Conservation (phyloP, 2,113 vertebrate species). For the Phalacrocorax pelagicus region DNA sequence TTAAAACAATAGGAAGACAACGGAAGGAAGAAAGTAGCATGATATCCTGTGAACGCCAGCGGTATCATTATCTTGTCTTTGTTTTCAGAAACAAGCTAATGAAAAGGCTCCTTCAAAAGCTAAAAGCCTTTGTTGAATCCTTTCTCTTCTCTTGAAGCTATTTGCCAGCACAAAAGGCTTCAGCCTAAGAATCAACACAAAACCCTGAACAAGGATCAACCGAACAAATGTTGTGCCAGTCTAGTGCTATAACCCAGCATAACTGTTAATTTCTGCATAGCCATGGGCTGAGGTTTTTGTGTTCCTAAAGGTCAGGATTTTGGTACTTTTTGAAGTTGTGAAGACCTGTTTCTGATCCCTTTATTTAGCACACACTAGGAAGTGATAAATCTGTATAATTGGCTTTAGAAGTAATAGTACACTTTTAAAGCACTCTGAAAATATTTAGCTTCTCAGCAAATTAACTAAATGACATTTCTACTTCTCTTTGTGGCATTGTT, state of each 20-base stretch:
- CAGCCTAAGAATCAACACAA: neutral
- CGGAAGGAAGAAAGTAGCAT: neutral
- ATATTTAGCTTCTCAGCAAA: neutral
- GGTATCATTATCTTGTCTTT: neutral
- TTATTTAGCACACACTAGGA: neutral
- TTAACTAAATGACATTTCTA: neutral
- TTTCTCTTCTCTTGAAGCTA: neutral
- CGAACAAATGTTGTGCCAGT: neutral
- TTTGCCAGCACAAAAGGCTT: neutral
- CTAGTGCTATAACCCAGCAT: neutral
- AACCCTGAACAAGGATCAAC: neutral
- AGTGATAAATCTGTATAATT: neutral
- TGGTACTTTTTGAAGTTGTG: neutral
- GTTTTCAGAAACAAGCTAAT: constrained; percentile 6
- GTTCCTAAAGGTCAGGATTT: neutral
- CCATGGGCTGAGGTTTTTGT: neutral
- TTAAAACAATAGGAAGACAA: neutral
- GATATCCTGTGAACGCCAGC: neutral
- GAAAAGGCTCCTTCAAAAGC: constrained; percentile 17
- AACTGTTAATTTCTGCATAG: neutral
- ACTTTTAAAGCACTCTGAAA: neutral
- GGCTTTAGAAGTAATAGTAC: neutral
- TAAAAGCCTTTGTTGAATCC: neutral
- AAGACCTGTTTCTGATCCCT: neutral
- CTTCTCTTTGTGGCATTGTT: neutral